Evolutionary conservation across 2,797 vertebrate genomes (phyloP).

Genomic region (Trachops cirrhosus): DNA sequence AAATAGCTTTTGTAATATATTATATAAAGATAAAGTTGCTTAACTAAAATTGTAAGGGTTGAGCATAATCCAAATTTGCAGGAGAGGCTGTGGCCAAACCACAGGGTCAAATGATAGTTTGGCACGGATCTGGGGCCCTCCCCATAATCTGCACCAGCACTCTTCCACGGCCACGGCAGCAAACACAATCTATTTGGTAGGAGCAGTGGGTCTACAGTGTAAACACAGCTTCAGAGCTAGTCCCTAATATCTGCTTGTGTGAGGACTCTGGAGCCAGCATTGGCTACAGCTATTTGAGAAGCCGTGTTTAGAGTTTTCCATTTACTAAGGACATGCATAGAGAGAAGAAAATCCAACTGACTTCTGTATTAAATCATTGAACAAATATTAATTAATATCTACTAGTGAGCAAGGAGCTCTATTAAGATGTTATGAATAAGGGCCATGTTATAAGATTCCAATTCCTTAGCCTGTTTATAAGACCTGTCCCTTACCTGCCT

Average conservation of each 20-base stretch:
- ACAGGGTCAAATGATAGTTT: neutral
- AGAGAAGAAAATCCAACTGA: neutral
- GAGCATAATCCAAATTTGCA: neutral
- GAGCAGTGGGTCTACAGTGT: neutral
- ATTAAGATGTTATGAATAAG: neutral
- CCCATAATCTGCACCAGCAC: neutral
- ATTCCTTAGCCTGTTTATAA: neutral
- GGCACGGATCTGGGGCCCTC: neutral
- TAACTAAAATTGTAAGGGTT: neutral
- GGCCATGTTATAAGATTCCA: neutral
- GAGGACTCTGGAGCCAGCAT: neutral
- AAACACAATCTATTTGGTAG: neutral
- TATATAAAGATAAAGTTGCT: neutral
- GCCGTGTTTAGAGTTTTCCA: neutral
- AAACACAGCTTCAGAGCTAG: neutral
- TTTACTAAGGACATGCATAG: neutral
- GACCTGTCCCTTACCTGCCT: neutral
- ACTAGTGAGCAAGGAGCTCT: neutral
- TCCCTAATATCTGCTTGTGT: neutral
- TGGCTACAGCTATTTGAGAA: neutral
- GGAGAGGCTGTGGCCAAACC: neutral
- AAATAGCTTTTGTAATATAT: conserved; percentile 3
- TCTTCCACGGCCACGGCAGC: neutral
- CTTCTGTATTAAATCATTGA: neutral
- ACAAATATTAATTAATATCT: neutral